These are phyloP conservation scores for Drosophila pruinosa DNA, from an alignment of 1,140 invertebrate species.

Conservation along the genomic window DNA sequence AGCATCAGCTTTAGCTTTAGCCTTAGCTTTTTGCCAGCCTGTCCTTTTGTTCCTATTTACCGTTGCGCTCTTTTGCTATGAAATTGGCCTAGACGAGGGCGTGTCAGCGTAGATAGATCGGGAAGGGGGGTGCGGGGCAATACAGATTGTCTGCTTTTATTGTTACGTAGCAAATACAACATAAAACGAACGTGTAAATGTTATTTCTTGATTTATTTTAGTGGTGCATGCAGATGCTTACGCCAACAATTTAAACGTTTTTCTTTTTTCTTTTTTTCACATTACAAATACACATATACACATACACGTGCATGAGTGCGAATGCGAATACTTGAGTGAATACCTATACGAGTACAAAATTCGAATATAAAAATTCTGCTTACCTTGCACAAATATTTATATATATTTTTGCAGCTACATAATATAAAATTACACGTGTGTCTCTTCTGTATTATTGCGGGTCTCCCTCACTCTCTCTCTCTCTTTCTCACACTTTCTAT, in stretches of 20 bases:
- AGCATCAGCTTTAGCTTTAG: neutral
- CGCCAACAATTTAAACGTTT: conserved; percentile 66
- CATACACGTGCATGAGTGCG: neutral
- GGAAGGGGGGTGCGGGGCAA: neutral
- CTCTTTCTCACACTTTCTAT: neutral
- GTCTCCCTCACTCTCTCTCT: neutral
- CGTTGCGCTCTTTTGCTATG: conserved; percentile 23
- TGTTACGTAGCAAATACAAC: conserved; percentile 80
- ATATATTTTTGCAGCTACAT: conserved; percentile 53
- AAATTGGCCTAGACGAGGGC: conserved; percentile 60
- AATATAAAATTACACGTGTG: conserved; percentile 72
- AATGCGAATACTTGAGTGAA: conserved; percentile 27
- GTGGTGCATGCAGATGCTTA: conserved; percentile 79
- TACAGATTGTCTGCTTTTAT: conserved; percentile 57
- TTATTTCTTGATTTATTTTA: conserved; percentile 82
- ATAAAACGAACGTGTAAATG: conserved; percentile 81
- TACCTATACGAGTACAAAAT: conserved; percentile 42
- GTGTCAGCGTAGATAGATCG: neutral
- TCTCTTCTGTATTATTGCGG: conserved; percentile 15
- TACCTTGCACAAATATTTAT: conserved; percentile 80
- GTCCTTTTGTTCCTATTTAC: conserved; percentile 41
- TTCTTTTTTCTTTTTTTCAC: neutral
- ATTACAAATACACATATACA: conserved; percentile 1
- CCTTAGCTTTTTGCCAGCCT: neutral
- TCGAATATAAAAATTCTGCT: conserved; percentile 76